Conservation (phyloP, 2,888 invertebrate species). For the Hirtodrosophila cameraria region DNA sequence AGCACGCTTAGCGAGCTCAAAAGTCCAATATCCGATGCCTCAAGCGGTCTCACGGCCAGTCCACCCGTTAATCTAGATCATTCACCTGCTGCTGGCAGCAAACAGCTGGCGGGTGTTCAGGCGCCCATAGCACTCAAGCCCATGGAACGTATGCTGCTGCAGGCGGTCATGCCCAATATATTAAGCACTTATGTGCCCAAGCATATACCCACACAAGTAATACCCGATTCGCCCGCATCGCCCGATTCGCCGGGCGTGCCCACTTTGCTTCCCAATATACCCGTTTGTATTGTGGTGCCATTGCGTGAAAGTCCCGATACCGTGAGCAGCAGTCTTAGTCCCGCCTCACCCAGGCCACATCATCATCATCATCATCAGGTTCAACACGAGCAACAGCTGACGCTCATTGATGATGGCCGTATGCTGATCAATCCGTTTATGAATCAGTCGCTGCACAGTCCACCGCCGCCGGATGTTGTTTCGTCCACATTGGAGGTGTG, state of each 20-base stretch:
- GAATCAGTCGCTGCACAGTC: constrained; percentile 3
- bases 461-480: constrained; percentile 5
- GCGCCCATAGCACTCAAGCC: constrained; percentile 72
- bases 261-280: constrained; percentile 78
- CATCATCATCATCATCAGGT: no score
- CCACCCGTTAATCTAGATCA: constrained; percentile 62
- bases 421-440: constrained; percentile 27
- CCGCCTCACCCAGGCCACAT: constrained; percentile 35
- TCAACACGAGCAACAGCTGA: constrained; percentile 13
- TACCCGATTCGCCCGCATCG: background rate
- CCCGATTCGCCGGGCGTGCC: constrained; percentile 59
- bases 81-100: constrained; percentile 24
- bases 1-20: constrained; percentile 59
- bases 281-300: constrained; percentile 76
- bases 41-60: constrained; percentile 38
- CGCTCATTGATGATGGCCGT: constrained; percentile 13
- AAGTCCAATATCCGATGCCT: constrained; percentile 62
- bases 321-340: constrained; percentile 46
- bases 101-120: constrained; percentile 47
- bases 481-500: background rate
- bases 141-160: constrained; percentile 26
- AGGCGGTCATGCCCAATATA: constrained; percentile 18
- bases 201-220: background rate
- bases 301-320: constrained; percentile 57
- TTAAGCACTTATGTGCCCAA: constrained; percentile 12